These are phyloP conservation scores for human (Homo sapiens) DNA, from an alignment of 2,113 vertebrate species.

Conservation along the genomic window GRCh38 chr17:72083501-72084000, in stretches of 20 bases:
- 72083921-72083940: background rate
- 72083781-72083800: too few species aligned
- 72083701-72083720: background rate
- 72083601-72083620: background rate
- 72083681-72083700: rapidly evolving
- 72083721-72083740: background rate
- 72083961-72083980: background rate
- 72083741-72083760: background rate
- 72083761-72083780: background rate
- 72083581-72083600: background rate
- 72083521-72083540: background rate
- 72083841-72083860: background rate
- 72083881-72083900: background rate
- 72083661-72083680: background rate
- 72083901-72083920: background rate
- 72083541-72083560: background rate
- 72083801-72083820: too few species aligned
- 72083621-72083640: rapidly evolving
- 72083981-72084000: background rate
- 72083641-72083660: too few species aligned
- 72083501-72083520: background rate
- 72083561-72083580: background rate
- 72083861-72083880: background rate
- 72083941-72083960: background rate
- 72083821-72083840: background rate